Percentiles rank a stretch among this genome's conserved stretches.
These are phyloP conservation scores for Pseudomugil tenellus DNA, from an alignment of 2,797 vertebrate genomes.

Conservation along the genomic window DNA sequence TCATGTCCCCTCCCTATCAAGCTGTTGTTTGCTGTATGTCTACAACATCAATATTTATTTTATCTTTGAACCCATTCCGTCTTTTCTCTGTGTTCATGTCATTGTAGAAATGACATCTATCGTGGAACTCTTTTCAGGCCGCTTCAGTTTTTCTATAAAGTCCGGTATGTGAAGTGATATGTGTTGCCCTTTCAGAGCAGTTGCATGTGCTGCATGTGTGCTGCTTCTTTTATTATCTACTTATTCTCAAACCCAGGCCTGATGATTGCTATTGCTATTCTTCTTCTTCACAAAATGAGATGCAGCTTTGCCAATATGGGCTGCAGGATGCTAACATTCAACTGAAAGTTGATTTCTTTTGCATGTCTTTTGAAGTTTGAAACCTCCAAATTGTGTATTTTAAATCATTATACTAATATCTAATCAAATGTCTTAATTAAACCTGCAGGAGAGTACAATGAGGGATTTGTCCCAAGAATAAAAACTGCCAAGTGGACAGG, in stretches of 20 bases:
- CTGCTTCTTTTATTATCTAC: slow-evolving; percentile 62
- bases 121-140: slow-evolving; percentile 84
- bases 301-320: slow-evolving; percentile 24
- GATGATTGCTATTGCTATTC: slow-evolving; percentile 38
- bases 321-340: slow-evolving; percentile 4
- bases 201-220: slow-evolving; percentile 80
- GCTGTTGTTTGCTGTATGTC: slow-evolving; percentile 50
- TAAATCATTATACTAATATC: slow-evolving; percentile 18
- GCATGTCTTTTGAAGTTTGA: slow-evolving; percentile 18
- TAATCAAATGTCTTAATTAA: not conserved
- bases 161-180: slow-evolving; percentile 82
- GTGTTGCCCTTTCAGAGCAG: slow-evolving; percentile 58
- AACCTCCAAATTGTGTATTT: slow-evolving; percentile 37
- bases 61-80: slow-evolving; percentile 62
- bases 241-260: slow-evolving; percentile 39
- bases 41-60: slow-evolving; percentile 46
- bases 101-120: slow-evolving; percentile 82
- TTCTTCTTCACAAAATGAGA: slow-evolving; percentile 40
- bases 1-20: slow-evolving; percentile 29
- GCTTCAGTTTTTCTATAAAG: slow-evolving; percentile 83
- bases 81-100: slow-evolving; percentile 77
- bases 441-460: slow-evolving; percentile 2
- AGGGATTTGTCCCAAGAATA: slow-evolving; percentile 18
- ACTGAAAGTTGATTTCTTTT: slow-evolving; percentile 19
- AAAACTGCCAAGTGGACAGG: slow-evolving; percentile 17